Conservation (phyloP, 2,888 invertebrate genomes). For the Pardosa pseudoannulata region DNA sequence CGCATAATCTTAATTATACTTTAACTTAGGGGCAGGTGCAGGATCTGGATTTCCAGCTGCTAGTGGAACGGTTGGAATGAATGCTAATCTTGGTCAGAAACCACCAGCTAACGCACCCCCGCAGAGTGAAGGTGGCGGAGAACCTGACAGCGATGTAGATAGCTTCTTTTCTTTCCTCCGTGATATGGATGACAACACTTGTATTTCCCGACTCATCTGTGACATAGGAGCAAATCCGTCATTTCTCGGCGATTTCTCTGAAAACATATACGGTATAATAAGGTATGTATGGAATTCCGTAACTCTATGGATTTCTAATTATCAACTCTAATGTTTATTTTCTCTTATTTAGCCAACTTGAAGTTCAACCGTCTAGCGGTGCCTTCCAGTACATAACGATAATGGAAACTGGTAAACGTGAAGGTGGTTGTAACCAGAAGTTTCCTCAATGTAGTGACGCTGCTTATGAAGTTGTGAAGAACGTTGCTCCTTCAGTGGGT, state of each 20-base stretch:
- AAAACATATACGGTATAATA: constrained; percentile 55
- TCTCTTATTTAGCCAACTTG: constrained; percentile 36
- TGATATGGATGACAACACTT: constrained; percentile 66
- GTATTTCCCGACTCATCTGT: constrained; percentile 58
- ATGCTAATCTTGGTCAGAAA: no score
- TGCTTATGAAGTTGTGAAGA: constrained; percentile 60
- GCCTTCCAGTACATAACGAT: constrained; percentile 54
- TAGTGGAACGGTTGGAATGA: no score
- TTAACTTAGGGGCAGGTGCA: no score
- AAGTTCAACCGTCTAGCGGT: constrained; percentile 38
- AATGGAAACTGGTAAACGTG: constrained; percentile 49
- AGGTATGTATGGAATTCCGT: constrained; percentile 21
- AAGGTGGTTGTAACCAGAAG: constrained; percentile 23
- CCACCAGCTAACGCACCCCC: no score
- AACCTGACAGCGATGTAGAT: constrained; percentile 37
- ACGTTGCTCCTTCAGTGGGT: constrained; percentile 59
- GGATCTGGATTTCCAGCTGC: no score
- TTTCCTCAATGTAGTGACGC: constrained; percentile 52
- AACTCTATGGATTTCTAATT: no score
- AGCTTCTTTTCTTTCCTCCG: constrained; percentile 60
- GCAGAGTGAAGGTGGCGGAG: constrained; percentile 3
- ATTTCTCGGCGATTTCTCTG: constrained; percentile 56
- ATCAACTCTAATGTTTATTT: not conserved
- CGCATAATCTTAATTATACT: no score
- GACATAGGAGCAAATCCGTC: constrained; percentile 52